Base-by-base conservation (phyloP, 2,113 vertebrate genomes). In the Hepsetus odoe region DNA sequence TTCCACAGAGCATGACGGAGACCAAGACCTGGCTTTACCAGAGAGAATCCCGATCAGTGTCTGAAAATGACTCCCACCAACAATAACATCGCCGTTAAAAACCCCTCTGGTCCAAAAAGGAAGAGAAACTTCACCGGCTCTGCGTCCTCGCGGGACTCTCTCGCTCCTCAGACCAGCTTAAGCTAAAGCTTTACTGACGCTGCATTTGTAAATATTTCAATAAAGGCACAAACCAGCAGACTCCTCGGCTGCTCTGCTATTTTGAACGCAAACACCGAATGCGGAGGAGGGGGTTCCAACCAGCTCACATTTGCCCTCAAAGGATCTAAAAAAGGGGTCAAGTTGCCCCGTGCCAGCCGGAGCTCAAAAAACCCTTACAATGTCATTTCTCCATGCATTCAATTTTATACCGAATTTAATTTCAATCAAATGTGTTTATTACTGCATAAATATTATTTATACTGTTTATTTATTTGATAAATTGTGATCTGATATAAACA, bases 151-250 rank as follows among this genome's bases (percentile, higher is more conserved):
- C 4, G 65, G 75, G 53, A 44, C 28, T 22, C 58, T 33, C 9
- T 1, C 28, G 62, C 35, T 28, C 61, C 44, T 70, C 46, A 13
- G 56, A 82, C 77, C 53, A 74, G 62, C 62, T 69, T 66, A 72
- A 24, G n/a, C 18, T 33, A 73, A 73, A 79, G 59, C 24, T 56
- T 82, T 74, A 33, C 46, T 24, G 70, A 30, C 33, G 14, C 22
- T 35, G 72, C 65, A 83, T 55, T 72, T 46, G 71, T 83, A 79
- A 85, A 72, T 86, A 85, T 87, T 81, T 84, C 74, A 40, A 42
- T 58, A 69, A n/a, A 20, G 40, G 82, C 65, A 69, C 67, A 72
- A 68, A 75, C 83, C 82, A 77, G 83, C 78, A 68, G 76, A 20
- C 72, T 72, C 65, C 49, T 64, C 44, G 65, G 66, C 51, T 55